These are phyloP conservation scores for Actinia tenebrosa DNA, from an alignment of 64 coral and sea anemone species.

Conservation along the genomic window DNA sequence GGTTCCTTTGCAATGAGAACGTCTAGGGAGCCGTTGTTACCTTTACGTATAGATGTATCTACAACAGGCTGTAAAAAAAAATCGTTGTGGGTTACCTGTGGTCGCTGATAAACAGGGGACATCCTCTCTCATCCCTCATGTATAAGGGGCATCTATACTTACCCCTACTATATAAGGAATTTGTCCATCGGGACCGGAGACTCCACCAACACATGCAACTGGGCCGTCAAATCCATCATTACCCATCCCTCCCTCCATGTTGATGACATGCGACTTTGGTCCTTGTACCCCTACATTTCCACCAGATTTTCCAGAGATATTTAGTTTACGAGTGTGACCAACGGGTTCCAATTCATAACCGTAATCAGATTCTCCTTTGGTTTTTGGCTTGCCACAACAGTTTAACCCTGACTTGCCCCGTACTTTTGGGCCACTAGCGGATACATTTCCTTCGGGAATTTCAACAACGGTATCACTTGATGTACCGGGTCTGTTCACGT, in stretches of 20 bases:
- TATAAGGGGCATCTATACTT: background rate
- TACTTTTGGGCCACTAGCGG: background rate
- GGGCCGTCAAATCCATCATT: slow-evolving; percentile 22
- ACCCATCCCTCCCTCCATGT: slow-evolving; percentile 7
- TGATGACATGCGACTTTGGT: slow-evolving; percentile 18
- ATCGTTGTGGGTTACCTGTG: no score
- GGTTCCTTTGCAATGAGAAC: slow-evolving; percentile 25
- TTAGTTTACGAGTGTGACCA: background rate
- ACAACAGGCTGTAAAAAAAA: background rate
- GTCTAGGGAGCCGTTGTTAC: background rate
- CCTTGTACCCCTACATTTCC: background rate
- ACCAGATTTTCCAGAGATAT: slow-evolving; percentile 16
- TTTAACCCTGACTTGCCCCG: background rate
- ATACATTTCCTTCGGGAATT: slow-evolving; percentile 1
- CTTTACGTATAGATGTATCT: slow-evolving; percentile 11
- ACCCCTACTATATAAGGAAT: slow-evolving; percentile 24
- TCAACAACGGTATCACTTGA: slow-evolving; percentile 3
- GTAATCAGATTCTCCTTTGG: slow-evolving; percentile 18
- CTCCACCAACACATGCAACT: background rate
- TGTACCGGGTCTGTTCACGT: background rate
- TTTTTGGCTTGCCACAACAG: slow-evolving; percentile 18
- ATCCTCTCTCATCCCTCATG: no score
- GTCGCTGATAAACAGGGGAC: no score
- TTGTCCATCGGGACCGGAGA: background rate
- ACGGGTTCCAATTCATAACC: slow-evolving; percentile 15